A percentile compares a stretch with the other conserved stretches of the same genome.
Evolutionary conservation across 2,113 vertebrate species (phyloP).

Genomic region (Eupsittula cactorum): DNA sequence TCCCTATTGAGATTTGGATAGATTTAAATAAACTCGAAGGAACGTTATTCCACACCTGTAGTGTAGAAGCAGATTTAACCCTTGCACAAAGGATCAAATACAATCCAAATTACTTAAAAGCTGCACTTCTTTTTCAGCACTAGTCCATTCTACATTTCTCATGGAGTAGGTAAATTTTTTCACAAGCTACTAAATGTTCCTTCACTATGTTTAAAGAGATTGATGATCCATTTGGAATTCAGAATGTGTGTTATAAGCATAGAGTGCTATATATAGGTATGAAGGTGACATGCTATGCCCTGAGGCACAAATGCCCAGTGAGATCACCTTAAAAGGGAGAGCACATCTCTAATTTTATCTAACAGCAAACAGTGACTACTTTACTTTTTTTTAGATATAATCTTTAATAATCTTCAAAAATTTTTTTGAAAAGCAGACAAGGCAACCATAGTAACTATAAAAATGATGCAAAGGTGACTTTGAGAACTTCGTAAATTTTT

Average conservation of each 20-base stretch:
- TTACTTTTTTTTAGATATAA: slow-evolving; percentile 43
- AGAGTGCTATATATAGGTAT: background rate
- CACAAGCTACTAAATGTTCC: background rate
- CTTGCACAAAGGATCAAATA: background rate
- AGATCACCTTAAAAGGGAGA: background rate
- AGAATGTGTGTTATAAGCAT: background rate
- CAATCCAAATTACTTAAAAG: background rate
- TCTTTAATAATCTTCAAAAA: slow-evolving; percentile 26
- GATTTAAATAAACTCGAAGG: background rate
- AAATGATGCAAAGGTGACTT: slow-evolving; percentile 57
- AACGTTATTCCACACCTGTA: background rate
- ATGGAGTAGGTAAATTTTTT: background rate
- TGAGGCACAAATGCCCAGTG: slow-evolving; percentile 6
- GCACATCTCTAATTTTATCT: slow-evolving; percentile 18
- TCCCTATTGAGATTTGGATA: background rate
- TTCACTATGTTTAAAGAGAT: background rate
- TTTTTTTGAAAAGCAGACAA: slow-evolving; percentile 32
- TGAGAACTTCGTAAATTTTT: slow-evolving; percentile 20
- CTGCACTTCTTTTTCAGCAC: background rate
- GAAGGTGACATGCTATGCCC: slow-evolving; percentile 45
- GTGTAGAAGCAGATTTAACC: background rate
- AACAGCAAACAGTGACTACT: slow-evolving; percentile 12
- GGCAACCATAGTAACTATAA: slow-evolving; percentile 29
- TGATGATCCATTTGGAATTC: slow-evolving; percentile 3
- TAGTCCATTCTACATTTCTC: background rate